Base-by-base conservation (phyloP, 2,888 invertebrate genomes). In the Calameuta idolon region DNA sequence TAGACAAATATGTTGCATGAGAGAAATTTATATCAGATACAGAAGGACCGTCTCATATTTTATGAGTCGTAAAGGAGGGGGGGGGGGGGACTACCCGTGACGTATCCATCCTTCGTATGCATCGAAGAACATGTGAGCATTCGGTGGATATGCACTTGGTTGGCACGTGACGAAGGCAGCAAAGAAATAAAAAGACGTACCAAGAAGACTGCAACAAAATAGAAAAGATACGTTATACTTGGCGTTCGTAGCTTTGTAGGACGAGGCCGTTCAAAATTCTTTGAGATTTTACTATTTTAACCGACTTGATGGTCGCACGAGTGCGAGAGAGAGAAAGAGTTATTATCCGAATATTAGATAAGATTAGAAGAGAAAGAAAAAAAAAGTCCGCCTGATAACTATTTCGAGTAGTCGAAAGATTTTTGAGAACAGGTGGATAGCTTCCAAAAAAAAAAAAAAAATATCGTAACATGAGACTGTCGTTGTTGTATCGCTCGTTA, bases 41-140 rank as follows among this genome's bases (percentile, higher is more conserved):
- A 71, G 34, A 78, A 78, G 73, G 71, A 34, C 71, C 71, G 76
- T 55, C 76, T 76, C 78, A 71, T 78, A 76, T 76, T 78, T 76
- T 75, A 76, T 73, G 76, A 34, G 76, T 40, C 15, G 15, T 55
- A 55, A 69, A n/a, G n/a, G n/a, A n/a, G n/a, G n/a, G n/a, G n/a
- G n/a, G n/a, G 77, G 71, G 77, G 68, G 69, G 30, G 76, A 76
- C 40, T 71, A 75, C 40, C 31, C 37, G 23, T 5, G 23, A 55
- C 55, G 55, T 15, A 55, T 55, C 23, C 40, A 40, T 40, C 40
- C 1, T 40, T 40, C 40, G 23, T 40, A 23, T 40, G 40, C 23
- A 23, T 55, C 55, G 5, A 23, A 23, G 23, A 9, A 55, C 55
- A 15, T 9, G 55, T 15, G 55, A 9, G 23, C 55, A 55, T 55